Base-by-base conservation (phyloP, 2,888 invertebrate genomes). In the Hemaris fuciformis region DNA sequence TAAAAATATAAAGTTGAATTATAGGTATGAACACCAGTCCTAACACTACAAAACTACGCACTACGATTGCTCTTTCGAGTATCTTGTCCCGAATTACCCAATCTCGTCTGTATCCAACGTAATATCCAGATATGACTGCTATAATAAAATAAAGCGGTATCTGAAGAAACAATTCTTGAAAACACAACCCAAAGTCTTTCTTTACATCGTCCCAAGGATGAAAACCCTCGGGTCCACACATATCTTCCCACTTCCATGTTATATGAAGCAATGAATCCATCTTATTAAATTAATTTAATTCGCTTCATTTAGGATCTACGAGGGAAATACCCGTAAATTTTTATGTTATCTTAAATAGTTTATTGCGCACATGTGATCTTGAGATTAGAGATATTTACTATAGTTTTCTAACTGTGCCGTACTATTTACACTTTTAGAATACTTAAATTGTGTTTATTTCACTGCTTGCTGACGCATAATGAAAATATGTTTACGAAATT, bases 151-250 rank as follows among this genome's bases (percentile, higher is more conserved):
- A 94, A 46, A 95, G 84, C 15, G 98, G 97, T 72, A 97, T 94
- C 83, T 96, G 95, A 38, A 98, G 92, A 77, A 95, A 95, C 59
- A 98, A 86, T 85, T 96, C 95, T 85, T 98, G 97, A 81, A 98
- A 98, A 85, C 98, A 98, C 63, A 95, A 91, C 62, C 97, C 95
- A 74, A 98, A 93, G 88, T 98, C 97, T 77, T 95, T 95, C 38
- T 94, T 93, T 15, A 93, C 85, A 8, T 94, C 91, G 75, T 96
- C 94, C 94, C 97, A 96, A 23, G 96, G 94, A 64, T 91, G 90
- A 59, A 97, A 88, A 27, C 96, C 96, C 25, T 93, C 93, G n/a
- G 94, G 94, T 59, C 96, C 96, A 81, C 97, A 97, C 76, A 97
- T 93, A 65, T 95, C 94, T 65, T 94, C 94, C 96, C 96, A 97